Conservation (phyloP, 2,888 invertebrate genomes). For the Phyllotreta cruciferae region DNA sequence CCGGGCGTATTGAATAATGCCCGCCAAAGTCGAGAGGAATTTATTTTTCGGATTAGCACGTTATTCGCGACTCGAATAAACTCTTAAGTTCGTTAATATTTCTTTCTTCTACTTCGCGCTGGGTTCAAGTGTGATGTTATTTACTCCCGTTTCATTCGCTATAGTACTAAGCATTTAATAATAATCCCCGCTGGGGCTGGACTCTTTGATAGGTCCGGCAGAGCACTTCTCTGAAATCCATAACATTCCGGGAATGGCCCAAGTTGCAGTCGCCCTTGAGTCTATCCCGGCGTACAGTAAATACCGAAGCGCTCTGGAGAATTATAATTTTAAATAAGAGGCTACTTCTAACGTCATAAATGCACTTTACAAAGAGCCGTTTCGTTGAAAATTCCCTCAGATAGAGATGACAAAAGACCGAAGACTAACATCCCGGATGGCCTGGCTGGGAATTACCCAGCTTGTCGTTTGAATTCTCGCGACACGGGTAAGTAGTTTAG, state of each 20-base stretch:
- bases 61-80: too few relatives aligned
- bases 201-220: neutral
- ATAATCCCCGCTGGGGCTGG: too few relatives aligned
- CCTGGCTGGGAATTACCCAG: slow-evolving; percentile 15
- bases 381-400: slow-evolving; percentile 26
- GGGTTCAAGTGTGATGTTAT: too few relatives aligned
- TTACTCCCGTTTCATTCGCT: too few relatives aligned
- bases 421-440: slow-evolving; percentile 13
- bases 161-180: too few relatives aligned
- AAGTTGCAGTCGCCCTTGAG: slow-evolving; percentile 10
- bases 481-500: slow-evolving; percentile 8
- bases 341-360: slow-evolving; percentile 34
- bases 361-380: slow-evolving; percentile 35
- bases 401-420: slow-evolving; percentile 26
- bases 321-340: slow-evolving; percentile 40
- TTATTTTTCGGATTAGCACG: slow-evolving; percentile 10
- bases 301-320: slow-evolving; percentile 27
- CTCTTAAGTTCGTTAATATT: slow-evolving; percentile 3
- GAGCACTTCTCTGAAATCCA: neutral
- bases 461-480: slow-evolving; percentile 2
- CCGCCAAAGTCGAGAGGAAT: slow-evolving; percentile 10
- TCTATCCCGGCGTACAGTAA: slow-evolving; percentile 7
- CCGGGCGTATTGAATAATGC: slow-evolving; percentile 24
- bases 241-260: slow-evolving; percentile 1
- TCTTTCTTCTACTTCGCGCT: too few relatives aligned